Conservation (phyloP, 2,113 vertebrate genomes). For the Parotia lawesii region DNA sequence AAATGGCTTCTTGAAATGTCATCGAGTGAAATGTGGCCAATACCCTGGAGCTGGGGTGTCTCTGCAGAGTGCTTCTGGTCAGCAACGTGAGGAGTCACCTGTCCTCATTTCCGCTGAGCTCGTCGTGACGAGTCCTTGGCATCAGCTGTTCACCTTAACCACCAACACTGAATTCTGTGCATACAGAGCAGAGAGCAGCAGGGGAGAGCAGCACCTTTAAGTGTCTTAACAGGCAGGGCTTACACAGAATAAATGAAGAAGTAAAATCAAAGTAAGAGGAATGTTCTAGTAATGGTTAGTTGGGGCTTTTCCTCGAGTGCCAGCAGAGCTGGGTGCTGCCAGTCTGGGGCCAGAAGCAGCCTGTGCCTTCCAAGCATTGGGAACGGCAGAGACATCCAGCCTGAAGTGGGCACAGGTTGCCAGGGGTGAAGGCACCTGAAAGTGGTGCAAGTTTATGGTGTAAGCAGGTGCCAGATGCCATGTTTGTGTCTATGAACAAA, state of each 20-base stretch:
- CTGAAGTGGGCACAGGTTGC: background rate
- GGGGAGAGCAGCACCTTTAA: background rate
- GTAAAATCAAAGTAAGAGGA: background rate
- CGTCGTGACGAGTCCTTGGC: accelerated
- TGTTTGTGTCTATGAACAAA: background rate
- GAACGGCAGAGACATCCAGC: background rate
- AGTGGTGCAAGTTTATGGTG: background rate
- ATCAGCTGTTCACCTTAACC: background rate
- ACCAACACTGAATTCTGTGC: background rate
- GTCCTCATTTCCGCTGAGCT: background rate
- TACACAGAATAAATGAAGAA: background rate
- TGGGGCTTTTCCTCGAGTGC: background rate
- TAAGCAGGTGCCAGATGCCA: background rate
- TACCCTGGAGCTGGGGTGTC: background rate
- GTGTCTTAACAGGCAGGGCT: accelerated
- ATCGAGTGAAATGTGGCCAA: background rate
- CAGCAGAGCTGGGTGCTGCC: background rate
- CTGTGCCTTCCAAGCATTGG: background rate
- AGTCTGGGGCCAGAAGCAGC: background rate
- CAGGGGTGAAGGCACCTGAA: background rate
- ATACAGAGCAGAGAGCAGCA: background rate
- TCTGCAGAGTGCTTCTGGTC: background rate
- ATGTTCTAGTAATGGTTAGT: background rate
- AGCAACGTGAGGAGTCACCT: background rate
- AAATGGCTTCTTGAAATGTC: background rate